Conservation (phyloP, 2,797 vertebrate genomes). For the Molossus molossus region DNA sequence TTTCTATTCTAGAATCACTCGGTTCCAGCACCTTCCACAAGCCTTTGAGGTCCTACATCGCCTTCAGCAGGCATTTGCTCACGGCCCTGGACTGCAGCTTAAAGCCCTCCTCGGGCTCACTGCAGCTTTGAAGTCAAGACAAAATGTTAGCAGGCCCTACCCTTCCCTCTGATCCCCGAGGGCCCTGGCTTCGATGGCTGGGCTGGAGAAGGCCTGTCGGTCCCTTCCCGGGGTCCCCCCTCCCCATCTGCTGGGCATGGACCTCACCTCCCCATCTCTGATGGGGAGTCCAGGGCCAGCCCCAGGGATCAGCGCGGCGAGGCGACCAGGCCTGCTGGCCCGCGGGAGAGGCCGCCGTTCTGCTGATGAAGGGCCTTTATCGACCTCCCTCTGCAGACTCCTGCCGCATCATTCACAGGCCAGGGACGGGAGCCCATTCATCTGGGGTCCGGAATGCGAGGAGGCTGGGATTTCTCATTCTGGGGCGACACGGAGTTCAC, state of each 20-base stretch:
- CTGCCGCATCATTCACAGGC: constrained; percentile 64
- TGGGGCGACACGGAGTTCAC: constrained; percentile 71
- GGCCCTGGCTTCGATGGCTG: background rate
- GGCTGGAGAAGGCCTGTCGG: background rate
- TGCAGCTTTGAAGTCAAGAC: background rate
- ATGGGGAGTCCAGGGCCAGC: background rate
- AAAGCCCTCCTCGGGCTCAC: background rate
- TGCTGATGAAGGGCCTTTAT: constrained; percentile 75
- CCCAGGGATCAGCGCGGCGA: background rate
- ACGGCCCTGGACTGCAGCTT: background rate
- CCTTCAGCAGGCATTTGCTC: background rate
- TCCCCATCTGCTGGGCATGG: background rate
- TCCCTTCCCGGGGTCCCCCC: background rate
- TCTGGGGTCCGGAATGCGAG: constrained; percentile 38
- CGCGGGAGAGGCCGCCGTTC: background rate
- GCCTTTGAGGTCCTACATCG: background rate
- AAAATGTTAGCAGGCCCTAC: background rate
- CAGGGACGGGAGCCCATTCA: constrained; percentile 62
- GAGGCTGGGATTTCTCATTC: constrained; percentile 81
- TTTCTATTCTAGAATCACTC: background rate
- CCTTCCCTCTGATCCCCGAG: background rate
- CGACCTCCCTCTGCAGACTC: constrained; percentile 57
- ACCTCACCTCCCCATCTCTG: rapidly evolving
- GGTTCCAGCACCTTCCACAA: background rate
- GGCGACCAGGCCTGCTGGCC: background rate